Evolutionary conservation across 2,888 invertebrate genomes (phyloP).

Genomic region (Acleris laterana): DNA sequence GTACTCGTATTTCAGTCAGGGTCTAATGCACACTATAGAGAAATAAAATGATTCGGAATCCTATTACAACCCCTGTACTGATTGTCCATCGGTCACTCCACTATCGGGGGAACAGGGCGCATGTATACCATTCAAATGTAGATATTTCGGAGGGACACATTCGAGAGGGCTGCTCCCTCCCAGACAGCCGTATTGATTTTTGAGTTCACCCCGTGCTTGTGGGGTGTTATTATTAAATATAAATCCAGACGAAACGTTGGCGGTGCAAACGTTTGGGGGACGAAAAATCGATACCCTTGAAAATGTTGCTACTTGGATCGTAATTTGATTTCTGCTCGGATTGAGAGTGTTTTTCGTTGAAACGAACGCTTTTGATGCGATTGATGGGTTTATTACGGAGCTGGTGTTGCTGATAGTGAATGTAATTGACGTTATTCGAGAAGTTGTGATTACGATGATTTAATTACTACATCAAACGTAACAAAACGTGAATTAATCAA

Average conservation of each 20-base stretch:
- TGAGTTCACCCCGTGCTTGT: slow-evolving; percentile 60
- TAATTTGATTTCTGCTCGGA: slow-evolving; percentile 1
- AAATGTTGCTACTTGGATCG: slow-evolving; percentile 5
- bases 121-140: slow-evolving; percentile 39
- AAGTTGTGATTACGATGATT: too few relatives aligned
- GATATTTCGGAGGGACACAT: slow-evolving; percentile 42
- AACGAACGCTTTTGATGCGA: not conserved
- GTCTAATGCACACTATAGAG: too few relatives aligned
- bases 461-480: too few relatives aligned
- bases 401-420: too few relatives aligned
- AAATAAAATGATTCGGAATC: too few relatives aligned
- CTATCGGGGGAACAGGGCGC: not conserved
- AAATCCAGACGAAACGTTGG: slow-evolving; percentile 68
- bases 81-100: slow-evolving; percentile 4
- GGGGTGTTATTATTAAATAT: slow-evolving; percentile 76
- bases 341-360: not conserved
- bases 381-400: too few relatives aligned
- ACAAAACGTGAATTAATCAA: too few relatives aligned
- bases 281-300: slow-evolving; percentile 34
- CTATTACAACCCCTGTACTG: not conserved
- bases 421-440: too few relatives aligned
- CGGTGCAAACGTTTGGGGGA: slow-evolving; percentile 39
- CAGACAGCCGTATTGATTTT: slow-evolving; percentile 77
- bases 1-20: too few relatives aligned
- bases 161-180: slow-evolving; percentile 66